Evolutionary conservation across 2,888 invertebrate genomes (phyloP).

Genomic region (Cyrtodaria siliqua): DNA sequence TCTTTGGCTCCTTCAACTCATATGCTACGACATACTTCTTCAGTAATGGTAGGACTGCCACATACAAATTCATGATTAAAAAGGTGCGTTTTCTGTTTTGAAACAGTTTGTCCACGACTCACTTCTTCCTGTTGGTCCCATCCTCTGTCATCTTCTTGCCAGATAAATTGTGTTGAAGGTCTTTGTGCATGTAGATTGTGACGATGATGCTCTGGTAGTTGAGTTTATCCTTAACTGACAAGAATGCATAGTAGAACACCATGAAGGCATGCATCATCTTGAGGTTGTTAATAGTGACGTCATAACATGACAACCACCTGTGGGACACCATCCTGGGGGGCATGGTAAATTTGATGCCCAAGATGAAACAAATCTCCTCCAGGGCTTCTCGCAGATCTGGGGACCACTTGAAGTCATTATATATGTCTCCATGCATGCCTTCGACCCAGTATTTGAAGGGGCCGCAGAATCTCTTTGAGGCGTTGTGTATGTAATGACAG

Average conservation of each 20-base stretch:
- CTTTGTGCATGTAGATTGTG: no score
- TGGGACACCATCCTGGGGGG: conserved; percentile 59
- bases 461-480: conserved; percentile 64
- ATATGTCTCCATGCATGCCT: conserved; percentile 55
- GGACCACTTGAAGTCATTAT: conserved; percentile 68
- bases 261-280: conserved; percentile 54
- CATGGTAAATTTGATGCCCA: conserved; percentile 45
- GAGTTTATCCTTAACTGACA: no score
- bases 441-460: conserved; percentile 60
- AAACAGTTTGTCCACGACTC: conserved; percentile 16
- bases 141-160: conserved; percentile 30
- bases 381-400: conserved; percentile 52
- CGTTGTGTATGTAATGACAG: no score
- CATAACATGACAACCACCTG: conserved; percentile 66
- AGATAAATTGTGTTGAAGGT: no score
- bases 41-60: conserved; percentile 11
- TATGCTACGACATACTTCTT: conserved; percentile 34
- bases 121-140: conserved; percentile 11
- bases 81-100: background rate
- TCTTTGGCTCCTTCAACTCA: conserved; percentile 35
- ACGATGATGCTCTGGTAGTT: no score
- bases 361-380: conserved; percentile 48
- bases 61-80: conserved; percentile 21
- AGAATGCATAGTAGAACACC: no score
- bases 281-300: conserved; percentile 50